These are phyloP conservation scores for Xestia rhomboidea DNA, from an alignment of 2,888 invertebrate species.

Conservation along the genomic window DNA sequence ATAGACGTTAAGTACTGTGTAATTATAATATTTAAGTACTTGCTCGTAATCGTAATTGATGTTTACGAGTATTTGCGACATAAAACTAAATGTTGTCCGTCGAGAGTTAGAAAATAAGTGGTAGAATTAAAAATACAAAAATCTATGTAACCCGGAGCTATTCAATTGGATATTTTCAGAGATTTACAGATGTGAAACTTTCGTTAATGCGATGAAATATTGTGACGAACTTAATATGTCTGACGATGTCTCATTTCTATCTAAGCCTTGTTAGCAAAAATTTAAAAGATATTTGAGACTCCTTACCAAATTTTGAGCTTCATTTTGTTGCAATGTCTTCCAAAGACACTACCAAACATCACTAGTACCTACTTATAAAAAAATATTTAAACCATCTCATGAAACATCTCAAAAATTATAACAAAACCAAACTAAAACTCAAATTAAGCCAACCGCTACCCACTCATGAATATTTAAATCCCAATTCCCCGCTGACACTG, in stretches of 20 bases:
- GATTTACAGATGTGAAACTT: not conserved
- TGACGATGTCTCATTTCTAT: not conserved
- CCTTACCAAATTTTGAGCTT: not conserved
- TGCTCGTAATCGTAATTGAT: slow-evolving; percentile 34
- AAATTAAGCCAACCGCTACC: slow-evolving; percentile 9
- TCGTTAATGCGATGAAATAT: not conserved
- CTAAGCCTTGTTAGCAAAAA: not conserved
- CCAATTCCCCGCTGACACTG: slow-evolving; percentile 65
- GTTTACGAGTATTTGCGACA: slow-evolving; percentile 27
- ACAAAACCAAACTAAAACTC: not conserved
- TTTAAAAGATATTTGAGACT: not conserved
- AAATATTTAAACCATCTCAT: not conserved
- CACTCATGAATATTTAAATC: slow-evolving; percentile 41
- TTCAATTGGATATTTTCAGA: not conserved
- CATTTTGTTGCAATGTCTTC: not conserved
- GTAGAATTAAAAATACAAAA: not conserved
- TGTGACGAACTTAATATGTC: not conserved
- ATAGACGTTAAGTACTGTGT: slow-evolving; percentile 26
- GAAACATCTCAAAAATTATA: not conserved
- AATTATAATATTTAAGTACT: slow-evolving; percentile 48
- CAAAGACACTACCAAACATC: not conserved
- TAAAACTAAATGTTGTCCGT: slow-evolving; percentile 1
- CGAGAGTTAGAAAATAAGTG: not conserved
- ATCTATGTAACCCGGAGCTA: fast-evolving
- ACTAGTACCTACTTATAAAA: not conserved